Evolutionary conservation across 2,797 vertebrate species (phyloP).

Genomic region (Coregonus suidteri): DNA sequence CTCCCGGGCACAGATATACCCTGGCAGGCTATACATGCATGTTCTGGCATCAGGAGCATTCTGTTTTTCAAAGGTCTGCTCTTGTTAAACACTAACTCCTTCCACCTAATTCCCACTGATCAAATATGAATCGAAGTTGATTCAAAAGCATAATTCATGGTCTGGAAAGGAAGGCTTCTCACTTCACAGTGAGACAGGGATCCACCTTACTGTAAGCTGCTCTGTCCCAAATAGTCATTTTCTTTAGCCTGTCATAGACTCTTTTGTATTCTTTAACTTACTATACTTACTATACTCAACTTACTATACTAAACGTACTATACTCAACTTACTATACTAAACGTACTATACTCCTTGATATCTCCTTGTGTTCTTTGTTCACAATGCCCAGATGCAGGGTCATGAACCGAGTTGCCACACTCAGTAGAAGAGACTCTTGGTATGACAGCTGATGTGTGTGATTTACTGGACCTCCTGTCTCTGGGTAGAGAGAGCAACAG

Average conservation of each 20-base stretch:
- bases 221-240: neutral
- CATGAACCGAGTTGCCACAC: neutral
- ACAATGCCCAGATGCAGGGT: neutral
- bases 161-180: slow-evolving; percentile 31
- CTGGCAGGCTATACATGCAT: slow-evolving; percentile 64
- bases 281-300: neutral
- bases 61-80: slow-evolving; percentile 67
- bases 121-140: slow-evolving; percentile 54
- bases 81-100: slow-evolving; percentile 55
- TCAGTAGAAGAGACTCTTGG: neutral
- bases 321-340: no score
- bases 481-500: neutral
- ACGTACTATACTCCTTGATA: neutral
- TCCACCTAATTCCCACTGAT: slow-evolving; percentile 52
- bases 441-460: neutral
- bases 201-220: neutral
- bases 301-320: no score
- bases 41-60: slow-evolving; percentile 63
- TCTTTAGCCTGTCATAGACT: neutral
- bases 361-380: neutral
- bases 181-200: neutral
- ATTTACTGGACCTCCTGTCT: neutral
- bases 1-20: slow-evolving; percentile 69
- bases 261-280: neutral
- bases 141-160: slow-evolving; percentile 40